A percentile compares a stretch with the other conserved stretches of the same genome.
These are phyloP conservation scores for Linnaemya tessellans DNA, from an alignment of 2,888 invertebrate genomes.

Conservation along the genomic window DNA sequence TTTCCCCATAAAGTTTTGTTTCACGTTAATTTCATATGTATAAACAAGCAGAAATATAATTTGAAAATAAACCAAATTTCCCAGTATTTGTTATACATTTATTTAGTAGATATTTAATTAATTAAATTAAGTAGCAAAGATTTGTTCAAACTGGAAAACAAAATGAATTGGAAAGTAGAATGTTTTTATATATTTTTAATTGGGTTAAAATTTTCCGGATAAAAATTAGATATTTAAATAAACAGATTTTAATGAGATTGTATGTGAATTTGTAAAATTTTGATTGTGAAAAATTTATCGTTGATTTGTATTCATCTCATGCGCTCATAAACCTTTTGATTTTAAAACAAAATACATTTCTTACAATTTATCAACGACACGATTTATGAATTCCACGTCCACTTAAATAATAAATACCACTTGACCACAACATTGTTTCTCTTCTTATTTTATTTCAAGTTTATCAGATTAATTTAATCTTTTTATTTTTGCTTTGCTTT, in stretches of 20 bases:
- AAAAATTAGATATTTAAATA: too few species aligned
- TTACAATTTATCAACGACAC: not conserved
- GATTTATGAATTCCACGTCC: not conserved
- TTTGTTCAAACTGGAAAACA: not conserved
- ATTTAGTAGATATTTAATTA: constrained; percentile 8
- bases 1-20: constrained; percentile 2
- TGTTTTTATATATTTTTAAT: not conserved
- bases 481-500: constrained; percentile 8
- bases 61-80: constrained; percentile 3
- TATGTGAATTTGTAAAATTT: too few species aligned
- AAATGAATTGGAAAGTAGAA: not conserved
- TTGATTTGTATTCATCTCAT: not conserved
- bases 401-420: constrained; percentile 18
- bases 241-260: too few species aligned
- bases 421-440: constrained; percentile 17
- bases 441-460: constrained; percentile 11
- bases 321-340: not conserved
- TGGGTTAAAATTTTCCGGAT: not conserved
- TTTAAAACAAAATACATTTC: not conserved
- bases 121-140: constrained; percentile 1
- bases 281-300: too few species aligned
- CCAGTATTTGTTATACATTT: not conserved
- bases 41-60: not conserved
- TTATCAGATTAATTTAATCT: constrained; percentile 54
- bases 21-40: constrained; percentile 17